These are phyloP conservation scores for Dendronephthya gigantea DNA, from an alignment of 64 coral and sea anemone species.

Conservation along the genomic window DNA sequence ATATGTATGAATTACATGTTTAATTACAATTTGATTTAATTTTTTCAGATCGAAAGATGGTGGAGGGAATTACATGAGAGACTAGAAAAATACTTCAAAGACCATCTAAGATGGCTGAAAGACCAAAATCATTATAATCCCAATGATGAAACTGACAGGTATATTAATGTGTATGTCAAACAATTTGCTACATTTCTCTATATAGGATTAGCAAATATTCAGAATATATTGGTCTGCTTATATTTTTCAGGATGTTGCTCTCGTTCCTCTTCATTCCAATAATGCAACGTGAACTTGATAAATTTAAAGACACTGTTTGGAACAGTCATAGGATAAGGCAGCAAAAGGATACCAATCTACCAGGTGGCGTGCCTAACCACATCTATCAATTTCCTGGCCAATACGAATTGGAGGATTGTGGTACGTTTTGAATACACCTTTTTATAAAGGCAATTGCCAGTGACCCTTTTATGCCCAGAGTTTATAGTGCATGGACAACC, in stretches of 20 bases:
- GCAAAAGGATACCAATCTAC: background rate
- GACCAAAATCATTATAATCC: conserved; percentile 20
- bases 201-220: no score
- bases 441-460: background rate
- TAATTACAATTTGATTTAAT: background rate
- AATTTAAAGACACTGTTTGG: conserved; percentile 11
- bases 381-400: background rate
- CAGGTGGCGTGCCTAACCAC: background rate
- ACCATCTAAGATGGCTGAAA: conserved; percentile 19
- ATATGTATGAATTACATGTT: background rate
- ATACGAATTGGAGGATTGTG: conserved; percentile 10
- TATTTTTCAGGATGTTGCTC: conserved; percentile 15
- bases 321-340: conserved; percentile 12
- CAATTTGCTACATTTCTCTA: no score
- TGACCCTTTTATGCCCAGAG: background rate
- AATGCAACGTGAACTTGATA: background rate
- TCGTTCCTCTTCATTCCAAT: conserved; percentile 9
- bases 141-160: conserved; percentile 9
- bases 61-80: conserved; percentile 14
- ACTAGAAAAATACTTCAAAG: conserved; percentile 11
- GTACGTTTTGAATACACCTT: background rate
- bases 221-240: background rate
- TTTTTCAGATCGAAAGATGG: conserved; percentile 17
- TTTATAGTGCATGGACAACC: background rate
- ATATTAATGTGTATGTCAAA: background rate